Percentiles rank a stretch among this genome's conserved stretches.
Conservation (phyloP, 92 coral and sea anemone species). For the Zoanthus sansibaricus region DNA sequence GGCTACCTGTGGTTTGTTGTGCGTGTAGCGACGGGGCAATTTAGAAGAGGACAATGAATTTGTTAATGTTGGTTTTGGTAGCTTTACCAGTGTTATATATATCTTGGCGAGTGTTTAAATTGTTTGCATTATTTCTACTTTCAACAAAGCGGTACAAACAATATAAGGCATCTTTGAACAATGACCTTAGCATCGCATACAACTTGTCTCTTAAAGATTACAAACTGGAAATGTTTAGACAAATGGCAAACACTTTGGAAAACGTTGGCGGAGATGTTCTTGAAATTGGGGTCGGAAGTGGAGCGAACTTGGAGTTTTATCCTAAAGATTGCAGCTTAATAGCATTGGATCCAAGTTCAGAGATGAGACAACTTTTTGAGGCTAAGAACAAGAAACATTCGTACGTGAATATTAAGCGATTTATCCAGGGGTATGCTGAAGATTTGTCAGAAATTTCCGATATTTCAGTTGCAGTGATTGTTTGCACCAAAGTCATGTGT, state of each 20-base stretch:
- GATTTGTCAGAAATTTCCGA: conserved; percentile 81
- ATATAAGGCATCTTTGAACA: conserved; percentile 75
- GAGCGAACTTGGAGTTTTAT: conserved; percentile 91
- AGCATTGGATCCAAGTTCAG: conserved; percentile 88
- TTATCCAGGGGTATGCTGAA: conserved; percentile 82
- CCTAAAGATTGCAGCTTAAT: conserved; percentile 80
- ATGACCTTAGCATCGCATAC: conserved; percentile 65
- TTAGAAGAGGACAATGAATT: not conserved
- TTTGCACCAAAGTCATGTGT: conserved; percentile 87
- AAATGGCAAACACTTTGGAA: conserved; percentile 57
- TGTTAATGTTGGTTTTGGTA: not conserved
- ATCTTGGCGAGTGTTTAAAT: not conserved
- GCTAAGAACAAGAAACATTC: conserved; percentile 69
- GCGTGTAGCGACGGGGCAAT: too few species aligned
- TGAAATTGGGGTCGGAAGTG: conserved; percentile 96
- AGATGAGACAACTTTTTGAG: conserved; percentile 77
- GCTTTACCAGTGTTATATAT: not conserved
- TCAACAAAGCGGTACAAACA: conserved; percentile 72
- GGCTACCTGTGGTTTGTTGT: too few species aligned
- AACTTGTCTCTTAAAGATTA: conserved; percentile 69
- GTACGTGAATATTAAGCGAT: conserved; percentile 62
- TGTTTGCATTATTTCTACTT: conserved; percentile 35
- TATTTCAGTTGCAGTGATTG: conserved; percentile 81
- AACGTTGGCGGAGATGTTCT: conserved; percentile 79
- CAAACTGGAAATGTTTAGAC: conserved; percentile 76